Conservation (phyloP, 2,888 invertebrate species). For the Drosophila colorata region DNA sequence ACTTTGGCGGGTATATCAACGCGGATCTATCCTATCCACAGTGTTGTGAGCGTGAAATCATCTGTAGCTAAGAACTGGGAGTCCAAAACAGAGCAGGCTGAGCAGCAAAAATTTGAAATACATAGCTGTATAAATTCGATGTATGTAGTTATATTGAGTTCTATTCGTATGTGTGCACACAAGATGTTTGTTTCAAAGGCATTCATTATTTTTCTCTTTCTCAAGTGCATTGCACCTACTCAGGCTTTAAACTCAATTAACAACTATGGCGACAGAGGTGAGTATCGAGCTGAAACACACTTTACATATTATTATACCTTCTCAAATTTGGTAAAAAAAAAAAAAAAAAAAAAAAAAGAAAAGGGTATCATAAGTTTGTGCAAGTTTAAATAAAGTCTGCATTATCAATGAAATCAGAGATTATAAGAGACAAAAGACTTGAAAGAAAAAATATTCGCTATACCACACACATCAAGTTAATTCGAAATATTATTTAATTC, state of each 20-base stretch:
- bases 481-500: too few species aligned
- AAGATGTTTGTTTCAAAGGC: slow-evolving; percentile 19
- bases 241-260: slow-evolving; percentile 21
- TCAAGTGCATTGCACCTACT: not conserved
- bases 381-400: too few species aligned
- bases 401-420: too few species aligned
- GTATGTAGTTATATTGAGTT: not conserved
- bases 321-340: too few species aligned
- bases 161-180: not conserved
- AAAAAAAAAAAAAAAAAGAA: too few species aligned
- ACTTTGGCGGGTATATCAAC: slow-evolving; percentile 20
- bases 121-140: not conserved
- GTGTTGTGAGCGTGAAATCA: slow-evolving; percentile 48
- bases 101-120: not conserved
- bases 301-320: too few species aligned
- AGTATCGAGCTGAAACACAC: slow-evolving; percentile 9
- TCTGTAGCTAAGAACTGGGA: slow-evolving; percentile 18
- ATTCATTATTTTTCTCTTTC: not conserved
- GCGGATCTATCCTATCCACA: slow-evolving; percentile 48
- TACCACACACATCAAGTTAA: too few species aligned
- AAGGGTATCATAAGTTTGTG: too few species aligned
- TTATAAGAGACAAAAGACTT: too few species aligned
- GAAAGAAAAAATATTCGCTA: not conserved
- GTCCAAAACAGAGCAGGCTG: slow-evolving; percentile 15
- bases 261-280: slow-evolving; percentile 43